Evolutionary conservation across 2,797 vertebrate species (phyloP), one percentile per base, ranked within the genome.

Genomic region (Sparidentex hasta): DNA sequence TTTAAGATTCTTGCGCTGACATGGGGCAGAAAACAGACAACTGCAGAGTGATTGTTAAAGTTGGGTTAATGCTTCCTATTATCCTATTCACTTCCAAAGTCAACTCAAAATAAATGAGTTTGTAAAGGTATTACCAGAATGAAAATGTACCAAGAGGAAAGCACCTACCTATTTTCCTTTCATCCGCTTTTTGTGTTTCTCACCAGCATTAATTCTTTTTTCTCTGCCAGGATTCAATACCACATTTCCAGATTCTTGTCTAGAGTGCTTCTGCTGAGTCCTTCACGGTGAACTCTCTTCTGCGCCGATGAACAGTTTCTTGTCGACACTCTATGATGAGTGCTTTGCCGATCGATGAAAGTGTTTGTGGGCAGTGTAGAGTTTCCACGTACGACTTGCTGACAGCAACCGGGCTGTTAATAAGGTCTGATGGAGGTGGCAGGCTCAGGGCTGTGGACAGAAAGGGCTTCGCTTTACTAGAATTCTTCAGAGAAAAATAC

Each of bases 311-410:
- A 72, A 52, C 54, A 38, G 43, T 61, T 54, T 23, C 12, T 58
- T 66, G 18, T 57, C 0, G 2, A 62, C 78, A 54, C 44, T 64
- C 52, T 20, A 8, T 71, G 51, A 76, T 65, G 50, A 84, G 46
- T 52, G 21, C 74, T 48, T 47, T 52, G 65, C 48, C 57, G 65
- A 76, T 73, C 11, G 0, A 55, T 76, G 38, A 13, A 67, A 46
- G 23, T 71, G 48, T 55, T 78, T 62, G 18, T 59, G 1, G 0
- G 52, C 46, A 13, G 43, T 62, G 25, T 20, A 11, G 51, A 33
- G n/a, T 73, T 25, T 14, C 5, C 16, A 3, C 44, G 54, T 48
- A 21, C 1, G 20, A 58, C 29, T 38, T 59, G 41, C 27, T 72
- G 58, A 79, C 46, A 54, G 71, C 27, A 20, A 25, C 18, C 20